These are phyloP conservation scores for Paracentrotus lividus DNA, from an alignment of 53 echinoderm and acorn worm species.

Conservation along the genomic window DNA sequence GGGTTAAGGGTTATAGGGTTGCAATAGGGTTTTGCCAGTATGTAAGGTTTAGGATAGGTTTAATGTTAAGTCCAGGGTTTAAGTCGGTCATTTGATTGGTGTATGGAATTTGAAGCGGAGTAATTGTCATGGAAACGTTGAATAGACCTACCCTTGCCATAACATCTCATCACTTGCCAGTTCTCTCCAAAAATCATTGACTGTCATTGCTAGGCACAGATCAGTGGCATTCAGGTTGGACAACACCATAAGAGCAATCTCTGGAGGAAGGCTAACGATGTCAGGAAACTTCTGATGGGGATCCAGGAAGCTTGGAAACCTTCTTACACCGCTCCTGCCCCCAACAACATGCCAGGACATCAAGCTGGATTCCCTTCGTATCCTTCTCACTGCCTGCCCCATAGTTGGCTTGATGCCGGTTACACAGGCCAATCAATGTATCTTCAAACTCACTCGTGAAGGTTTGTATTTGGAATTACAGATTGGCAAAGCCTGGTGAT, in stretches of 20 bases:
- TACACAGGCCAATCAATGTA: background rate
- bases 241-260: constrained; percentile 92
- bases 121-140: no score
- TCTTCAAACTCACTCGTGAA: background rate
- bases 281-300: constrained; percentile 87
- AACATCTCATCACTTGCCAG: constrained; percentile 94
- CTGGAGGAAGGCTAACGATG: constrained; percentile 90
- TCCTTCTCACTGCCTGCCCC: constrained; percentile 89
- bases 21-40: no score
- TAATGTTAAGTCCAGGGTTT: no score
- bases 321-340: constrained; percentile 34
- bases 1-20: no score
- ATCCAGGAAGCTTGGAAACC: constrained; percentile 80
- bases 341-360: constrained; percentile 4
- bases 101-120: no score
- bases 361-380: constrained; percentile 67
- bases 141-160: constrained; percentile 91
- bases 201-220: constrained; percentile 96
- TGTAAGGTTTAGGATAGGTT: no score
- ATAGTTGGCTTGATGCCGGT: constrained; percentile 45
- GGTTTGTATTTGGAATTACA: no score
- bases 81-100: no score
- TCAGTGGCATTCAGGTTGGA: constrained; percentile 97
- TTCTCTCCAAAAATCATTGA: constrained; percentile 97
- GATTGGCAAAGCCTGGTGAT: no score